Conservation (phyloP, 2,888 invertebrate species). For the Coleophora flavipennella region DNA sequence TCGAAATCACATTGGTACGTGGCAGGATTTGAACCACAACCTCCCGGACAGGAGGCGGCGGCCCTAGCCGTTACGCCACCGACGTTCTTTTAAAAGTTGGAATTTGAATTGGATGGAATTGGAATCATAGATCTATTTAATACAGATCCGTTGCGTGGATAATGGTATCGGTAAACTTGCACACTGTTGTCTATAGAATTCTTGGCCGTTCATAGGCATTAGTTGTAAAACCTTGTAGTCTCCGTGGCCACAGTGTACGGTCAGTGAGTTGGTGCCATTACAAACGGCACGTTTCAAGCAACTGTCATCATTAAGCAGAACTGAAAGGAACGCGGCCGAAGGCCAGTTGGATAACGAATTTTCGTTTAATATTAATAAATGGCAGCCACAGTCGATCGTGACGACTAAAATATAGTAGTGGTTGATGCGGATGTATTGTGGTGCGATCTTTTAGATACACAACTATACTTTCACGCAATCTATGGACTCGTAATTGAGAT, state of each 20-base stretch:
- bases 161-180: too few species aligned
- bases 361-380: conserved; percentile 69
- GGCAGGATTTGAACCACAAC: too few species aligned
- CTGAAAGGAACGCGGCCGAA: conserved; percentile 65
- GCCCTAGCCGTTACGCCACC: too few species aligned
- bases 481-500: conserved; percentile 29
- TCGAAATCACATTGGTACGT: too few species aligned
- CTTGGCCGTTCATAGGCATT: conserved; percentile 16
- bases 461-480: conserved; percentile 49
- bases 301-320: conserved; percentile 68
- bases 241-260: conserved; percentile 37
- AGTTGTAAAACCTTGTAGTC: conserved; percentile 30
- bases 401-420: conserved; percentile 29
- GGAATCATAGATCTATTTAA: too few species aligned
- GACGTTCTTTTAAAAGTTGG: too few species aligned
- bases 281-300: conserved; percentile 55
- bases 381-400: conserved; percentile 58
- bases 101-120: too few species aligned
- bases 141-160: too few species aligned
- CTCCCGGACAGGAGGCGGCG: too few species aligned
- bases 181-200: conserved; percentile 7
- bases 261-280: conserved; percentile 49
- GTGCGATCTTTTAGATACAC: conserved; percentile 27
- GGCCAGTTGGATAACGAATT: conserved; percentile 70
- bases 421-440: conserved; percentile 49